Conservation (phyloP, 2,797 vertebrate genomes). For the Acridotheres tristis region DNA sequence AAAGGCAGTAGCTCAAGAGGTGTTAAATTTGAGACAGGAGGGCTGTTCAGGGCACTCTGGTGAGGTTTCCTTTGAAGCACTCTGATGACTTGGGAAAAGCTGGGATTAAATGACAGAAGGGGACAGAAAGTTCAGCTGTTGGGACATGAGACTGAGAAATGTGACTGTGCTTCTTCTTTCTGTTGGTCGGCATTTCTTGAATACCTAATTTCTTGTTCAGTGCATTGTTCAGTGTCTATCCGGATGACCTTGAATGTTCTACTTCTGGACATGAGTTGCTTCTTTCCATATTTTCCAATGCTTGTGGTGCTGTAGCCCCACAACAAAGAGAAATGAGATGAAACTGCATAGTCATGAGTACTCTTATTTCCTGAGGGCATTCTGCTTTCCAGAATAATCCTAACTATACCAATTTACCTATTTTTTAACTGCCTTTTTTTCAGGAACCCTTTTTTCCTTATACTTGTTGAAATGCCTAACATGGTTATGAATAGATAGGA, state of each 20-base stretch:
- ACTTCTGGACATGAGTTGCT: background rate
- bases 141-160: background rate
- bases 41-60: background rate
- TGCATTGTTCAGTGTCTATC: background rate
- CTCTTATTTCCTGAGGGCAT: background rate
- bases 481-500: background rate
- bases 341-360: background rate
- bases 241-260: background rate
- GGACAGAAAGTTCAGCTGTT: conserved; percentile 33
- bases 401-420: background rate
- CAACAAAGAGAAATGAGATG: background rate
- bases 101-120: conserved; percentile 38
- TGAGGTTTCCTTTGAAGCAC: background rate
- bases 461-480: background rate
- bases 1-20: background rate
- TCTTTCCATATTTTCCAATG: background rate
- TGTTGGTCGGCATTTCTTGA: background rate
- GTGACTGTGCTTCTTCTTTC: background rate
- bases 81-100: conserved; percentile 13
- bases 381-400: background rate
- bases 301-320: background rate
- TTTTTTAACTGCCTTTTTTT: background rate
- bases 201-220: background rate
- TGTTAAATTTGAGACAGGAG: conserved; percentile 2
- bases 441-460: background rate